Evolutionary conservation across 2,888 invertebrate genomes (phyloP).

Genomic region (Rhagophthalmus giganteus): DNA sequence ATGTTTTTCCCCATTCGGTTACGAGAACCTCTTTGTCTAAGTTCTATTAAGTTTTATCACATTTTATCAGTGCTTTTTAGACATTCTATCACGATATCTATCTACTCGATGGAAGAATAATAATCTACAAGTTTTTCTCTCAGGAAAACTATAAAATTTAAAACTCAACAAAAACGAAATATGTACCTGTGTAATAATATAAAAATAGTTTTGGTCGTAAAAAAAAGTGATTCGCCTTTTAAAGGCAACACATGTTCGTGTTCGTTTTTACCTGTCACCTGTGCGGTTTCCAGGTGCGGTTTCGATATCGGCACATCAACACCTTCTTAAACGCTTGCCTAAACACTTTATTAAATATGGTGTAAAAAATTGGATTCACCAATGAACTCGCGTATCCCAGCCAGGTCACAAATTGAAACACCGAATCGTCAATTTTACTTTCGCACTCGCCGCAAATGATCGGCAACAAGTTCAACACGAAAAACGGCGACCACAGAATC

Average conservation of each 20-base stretch:
- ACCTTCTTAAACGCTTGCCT: slow-evolving; percentile 89
- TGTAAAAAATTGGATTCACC: slow-evolving; percentile 95
- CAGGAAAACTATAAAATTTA: slow-evolving; percentile 5
- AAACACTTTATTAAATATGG: slow-evolving; percentile 93
- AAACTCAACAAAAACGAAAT: background rate
- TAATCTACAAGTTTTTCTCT: too few relatives aligned
- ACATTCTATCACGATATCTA: slow-evolving; percentile 4
- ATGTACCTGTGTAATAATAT: background rate
- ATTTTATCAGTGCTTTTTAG: slow-evolving; percentile 36
- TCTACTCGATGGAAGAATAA: slow-evolving; percentile 10
- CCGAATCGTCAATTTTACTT: slow-evolving; percentile 72
- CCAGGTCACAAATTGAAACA: slow-evolving; percentile 89
- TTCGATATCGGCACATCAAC: slow-evolving; percentile 74
- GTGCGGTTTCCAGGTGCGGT: slow-evolving; percentile 61
- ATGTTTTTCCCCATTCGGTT: slow-evolving; percentile 49
- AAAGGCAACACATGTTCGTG: slow-evolving; percentile 26
- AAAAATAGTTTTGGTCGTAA: slow-evolving; percentile 3
- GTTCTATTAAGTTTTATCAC: slow-evolving; percentile 36
- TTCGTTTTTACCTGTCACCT: slow-evolving; percentile 51
- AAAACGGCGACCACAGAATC: slow-evolving; percentile 94
- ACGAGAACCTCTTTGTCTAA: slow-evolving; percentile 27
- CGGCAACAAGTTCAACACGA: slow-evolving; percentile 84
- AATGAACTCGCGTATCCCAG: slow-evolving; percentile 92
- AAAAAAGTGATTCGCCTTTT: too few relatives aligned
- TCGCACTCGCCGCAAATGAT: slow-evolving; percentile 83